Conservation (phyloP, 2,113 vertebrate species). For the Empidonax alnorum region DNA sequence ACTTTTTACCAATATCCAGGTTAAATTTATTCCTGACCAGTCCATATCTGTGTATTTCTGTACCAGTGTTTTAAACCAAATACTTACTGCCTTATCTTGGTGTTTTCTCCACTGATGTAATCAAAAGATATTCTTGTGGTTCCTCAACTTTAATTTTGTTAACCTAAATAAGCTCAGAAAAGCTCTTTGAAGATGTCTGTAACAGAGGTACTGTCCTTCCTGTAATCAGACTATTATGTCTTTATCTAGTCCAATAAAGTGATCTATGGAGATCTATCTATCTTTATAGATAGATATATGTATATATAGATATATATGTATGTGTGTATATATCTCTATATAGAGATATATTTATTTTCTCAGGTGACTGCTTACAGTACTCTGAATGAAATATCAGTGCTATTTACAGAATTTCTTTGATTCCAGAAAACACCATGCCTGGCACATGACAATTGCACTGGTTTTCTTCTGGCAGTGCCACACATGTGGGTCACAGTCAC, state of each 20-base stretch:
- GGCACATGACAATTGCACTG: background rate
- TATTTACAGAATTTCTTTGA: background rate
- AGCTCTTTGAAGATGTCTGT: background rate
- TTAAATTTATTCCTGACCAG: background rate
- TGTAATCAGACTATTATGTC: background rate
- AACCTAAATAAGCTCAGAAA: background rate
- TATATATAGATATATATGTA: too few relatives aligned
- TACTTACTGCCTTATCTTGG: background rate
- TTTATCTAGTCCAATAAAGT: background rate
- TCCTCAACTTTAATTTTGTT: background rate
- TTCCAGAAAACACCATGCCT: background rate
- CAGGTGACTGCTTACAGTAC: background rate
- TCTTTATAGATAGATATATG: too few relatives aligned
- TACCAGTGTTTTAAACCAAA: background rate
- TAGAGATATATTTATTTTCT: background rate
- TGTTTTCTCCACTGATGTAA: background rate
- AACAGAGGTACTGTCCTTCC: background rate
- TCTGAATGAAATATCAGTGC: background rate
- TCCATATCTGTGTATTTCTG: background rate
- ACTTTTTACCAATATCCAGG: background rate
- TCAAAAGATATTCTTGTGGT: background rate
- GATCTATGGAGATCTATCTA: too few relatives aligned
- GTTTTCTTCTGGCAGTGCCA: background rate
- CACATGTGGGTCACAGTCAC: rapidly evolving
- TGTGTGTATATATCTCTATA: too few relatives aligned